phyloP scores from a whole-genome alignment of 2,797 vertebrate genomes.

The Anguilla obscura region DNA sequence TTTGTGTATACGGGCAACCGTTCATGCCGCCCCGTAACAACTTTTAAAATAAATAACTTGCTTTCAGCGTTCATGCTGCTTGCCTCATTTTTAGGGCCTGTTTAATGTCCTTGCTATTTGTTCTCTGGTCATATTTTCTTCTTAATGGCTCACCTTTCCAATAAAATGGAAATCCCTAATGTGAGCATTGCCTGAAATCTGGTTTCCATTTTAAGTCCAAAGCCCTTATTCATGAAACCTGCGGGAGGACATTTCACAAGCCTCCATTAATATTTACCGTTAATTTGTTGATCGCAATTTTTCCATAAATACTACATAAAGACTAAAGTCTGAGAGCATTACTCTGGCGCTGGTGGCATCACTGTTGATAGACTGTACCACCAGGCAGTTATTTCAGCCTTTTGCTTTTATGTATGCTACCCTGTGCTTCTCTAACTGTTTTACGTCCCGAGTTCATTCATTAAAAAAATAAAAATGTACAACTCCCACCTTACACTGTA shows the following conservation, averaged over 20 bases:
- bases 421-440: background rate
- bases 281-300: constrained; percentile 28
- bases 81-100: background rate
- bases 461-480: background rate
- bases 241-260: constrained; percentile 42
- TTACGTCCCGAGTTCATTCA: background rate
- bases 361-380: background rate
- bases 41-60: constrained; percentile 13
- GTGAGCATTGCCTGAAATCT: constrained; percentile 14
- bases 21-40: background rate
- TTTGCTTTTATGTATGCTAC: background rate
- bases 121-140: background rate
- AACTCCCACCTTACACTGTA: background rate
- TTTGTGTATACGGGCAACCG: too few relatives aligned
- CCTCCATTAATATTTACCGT: constrained; percentile 24
- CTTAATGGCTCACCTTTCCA: constrained; percentile 26
- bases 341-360: background rate
- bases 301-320: constrained; percentile 30
- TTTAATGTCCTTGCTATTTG: constrained; percentile 24
- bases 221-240: constrained; percentile 39
- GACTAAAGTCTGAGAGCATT: constrained; percentile 10
- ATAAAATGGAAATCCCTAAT: constrained; percentile 2
- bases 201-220: constrained; percentile 45
- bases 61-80: background rate
- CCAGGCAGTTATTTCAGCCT: background rate